Evolutionary conservation across 2,797 vertebrate species (phyloP).

Genomic region (Pithecia hirsuta): DNA sequence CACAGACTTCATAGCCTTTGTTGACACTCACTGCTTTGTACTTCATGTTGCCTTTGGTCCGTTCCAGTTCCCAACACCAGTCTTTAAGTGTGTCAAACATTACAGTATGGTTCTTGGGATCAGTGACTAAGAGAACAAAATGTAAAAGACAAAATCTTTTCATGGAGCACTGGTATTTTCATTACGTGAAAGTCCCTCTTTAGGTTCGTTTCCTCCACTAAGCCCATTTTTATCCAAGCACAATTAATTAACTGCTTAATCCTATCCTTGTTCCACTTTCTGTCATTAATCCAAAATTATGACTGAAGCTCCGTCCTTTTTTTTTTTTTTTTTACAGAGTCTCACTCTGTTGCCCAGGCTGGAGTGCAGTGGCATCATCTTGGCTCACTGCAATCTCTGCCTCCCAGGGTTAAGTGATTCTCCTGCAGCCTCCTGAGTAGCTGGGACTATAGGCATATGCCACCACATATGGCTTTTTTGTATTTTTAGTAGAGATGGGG

Average conservation of each 20-base stretch:
- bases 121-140: conserved; percentile 65
- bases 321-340: not conserved
- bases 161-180: not conserved
- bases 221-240: not conserved
- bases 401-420: not conserved
- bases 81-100: conserved; percentile 90
- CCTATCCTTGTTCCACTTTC: not conserved
- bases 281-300: conserved; percentile 37
- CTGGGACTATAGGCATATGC: not conserved
- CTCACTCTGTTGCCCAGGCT: not conserved
- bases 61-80: conserved; percentile 90
- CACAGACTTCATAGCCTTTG: conserved; percentile 86
- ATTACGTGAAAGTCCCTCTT: not conserved
- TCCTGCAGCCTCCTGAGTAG: not conserved
- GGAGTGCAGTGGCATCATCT: not conserved
- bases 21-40: conserved; percentile 88
- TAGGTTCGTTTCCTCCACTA: not conserved
- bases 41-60: conserved; percentile 87
- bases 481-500: not conserved
- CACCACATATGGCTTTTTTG: not conserved
- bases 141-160: conserved; percentile 9
- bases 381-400: not conserved
- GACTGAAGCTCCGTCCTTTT: not conserved
- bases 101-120: conserved; percentile 82
- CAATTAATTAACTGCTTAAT: not conserved